phyloP scores from a whole-genome alignment of 2,888 invertebrate species.

The Cerceris ruficornis region DNA sequence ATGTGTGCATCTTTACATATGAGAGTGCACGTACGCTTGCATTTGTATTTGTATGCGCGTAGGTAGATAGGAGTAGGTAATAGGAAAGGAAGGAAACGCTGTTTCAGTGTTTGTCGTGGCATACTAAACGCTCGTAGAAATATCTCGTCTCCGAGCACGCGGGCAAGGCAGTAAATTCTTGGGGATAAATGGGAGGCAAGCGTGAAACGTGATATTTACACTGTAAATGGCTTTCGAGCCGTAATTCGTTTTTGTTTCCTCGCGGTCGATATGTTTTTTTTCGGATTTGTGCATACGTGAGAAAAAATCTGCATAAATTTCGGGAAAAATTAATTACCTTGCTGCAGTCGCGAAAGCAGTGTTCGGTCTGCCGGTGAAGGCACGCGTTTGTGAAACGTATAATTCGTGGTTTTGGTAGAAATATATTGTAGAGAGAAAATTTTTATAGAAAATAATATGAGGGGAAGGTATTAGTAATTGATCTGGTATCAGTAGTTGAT shows the following conservation, averaged over 20 bases:
- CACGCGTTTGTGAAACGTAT: too few species aligned
- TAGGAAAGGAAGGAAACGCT: slow-evolving; percentile 41
- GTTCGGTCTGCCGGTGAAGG: too few species aligned
- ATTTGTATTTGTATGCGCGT: too few species aligned
- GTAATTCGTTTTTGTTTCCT: slow-evolving; percentile 8
- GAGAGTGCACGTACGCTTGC: too few species aligned
- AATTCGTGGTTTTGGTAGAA: too few species aligned
- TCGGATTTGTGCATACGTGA: neutral
- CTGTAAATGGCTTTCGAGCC: slow-evolving; percentile 44
- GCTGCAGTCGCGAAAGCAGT: too few species aligned
- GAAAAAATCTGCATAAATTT: neutral
- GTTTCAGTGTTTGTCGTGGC: slow-evolving; percentile 46
- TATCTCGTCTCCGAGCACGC: slow-evolving; percentile 33
- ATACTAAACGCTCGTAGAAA: slow-evolving; percentile 48
- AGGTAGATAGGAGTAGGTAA: slow-evolving; percentile 25
- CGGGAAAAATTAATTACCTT: too few species aligned
- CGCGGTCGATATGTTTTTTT: slow-evolving; percentile 9
- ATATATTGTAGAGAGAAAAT: too few species aligned
- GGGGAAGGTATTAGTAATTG: neutral
- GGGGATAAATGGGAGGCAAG: slow-evolving; percentile 42
- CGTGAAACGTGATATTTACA: slow-evolving; percentile 58
- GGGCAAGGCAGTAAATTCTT: slow-evolving; percentile 49
- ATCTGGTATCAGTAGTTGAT: neutral
- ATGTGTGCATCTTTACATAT: too few species aligned
- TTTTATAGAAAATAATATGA: neutral